Evolutionary conservation across 2,797 vertebrate species (phyloP).

Genomic region (Pantherophis vulpinus): DNA sequence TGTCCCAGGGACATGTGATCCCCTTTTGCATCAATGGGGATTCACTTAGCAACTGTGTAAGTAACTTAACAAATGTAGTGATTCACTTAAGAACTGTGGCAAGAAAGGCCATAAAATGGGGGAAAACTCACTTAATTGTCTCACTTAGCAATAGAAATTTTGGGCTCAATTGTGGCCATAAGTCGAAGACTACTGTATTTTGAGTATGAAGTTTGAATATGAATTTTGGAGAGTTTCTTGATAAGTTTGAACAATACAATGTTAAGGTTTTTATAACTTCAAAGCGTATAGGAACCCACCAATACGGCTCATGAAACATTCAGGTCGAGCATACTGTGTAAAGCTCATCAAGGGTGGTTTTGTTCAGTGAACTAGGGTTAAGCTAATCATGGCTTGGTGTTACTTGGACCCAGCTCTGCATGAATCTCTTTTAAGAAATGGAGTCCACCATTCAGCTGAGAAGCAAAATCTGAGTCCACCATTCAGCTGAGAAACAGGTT

Average conservation of each 20-base stretch:
- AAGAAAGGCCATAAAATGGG: too few relatives aligned
- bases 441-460: neutral
- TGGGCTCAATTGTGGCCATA: too few relatives aligned
- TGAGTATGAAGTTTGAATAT: neutral
- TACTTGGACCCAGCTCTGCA: neutral
- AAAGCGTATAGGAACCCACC: neutral
- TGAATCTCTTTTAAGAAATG: neutral
- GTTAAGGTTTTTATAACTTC: neutral
- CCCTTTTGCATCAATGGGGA: neutral
- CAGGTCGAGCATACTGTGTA: neutral
- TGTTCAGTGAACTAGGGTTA: neutral
- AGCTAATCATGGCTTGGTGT: neutral
- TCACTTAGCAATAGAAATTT: too few relatives aligned
- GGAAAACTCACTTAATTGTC: neutral
- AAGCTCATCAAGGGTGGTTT: neutral
- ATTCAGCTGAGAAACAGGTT: too few relatives aligned
- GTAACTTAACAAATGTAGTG: too few relatives aligned
- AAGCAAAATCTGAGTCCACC: neutral
- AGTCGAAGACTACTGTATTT: neutral
- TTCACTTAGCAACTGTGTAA: too few relatives aligned
- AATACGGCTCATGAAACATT: neutral
- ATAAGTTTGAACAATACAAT: neutral
- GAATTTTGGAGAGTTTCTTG: neutral
- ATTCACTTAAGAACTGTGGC: too few relatives aligned
- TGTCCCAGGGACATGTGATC: neutral